A percentile compares a stretch with the other conserved stretches of the same genome.
phyloP scores from a whole-genome alignment of 2,113 vertebrate species.

The Chionodraco myersi region DNA sequence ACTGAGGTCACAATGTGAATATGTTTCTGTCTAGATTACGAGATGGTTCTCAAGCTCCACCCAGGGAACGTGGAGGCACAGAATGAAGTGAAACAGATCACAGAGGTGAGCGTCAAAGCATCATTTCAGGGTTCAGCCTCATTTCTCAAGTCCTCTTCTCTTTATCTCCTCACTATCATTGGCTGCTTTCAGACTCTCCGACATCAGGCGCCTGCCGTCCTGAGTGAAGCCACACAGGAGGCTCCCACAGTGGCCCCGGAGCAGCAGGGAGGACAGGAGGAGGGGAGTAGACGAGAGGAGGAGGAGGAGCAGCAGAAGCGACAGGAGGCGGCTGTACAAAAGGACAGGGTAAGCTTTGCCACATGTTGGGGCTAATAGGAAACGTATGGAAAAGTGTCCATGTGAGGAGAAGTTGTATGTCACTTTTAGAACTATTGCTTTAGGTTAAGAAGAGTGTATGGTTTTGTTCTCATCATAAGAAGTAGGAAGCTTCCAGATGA shows the following conservation, averaged over 20 bases:
- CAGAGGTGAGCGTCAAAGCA: constrained; percentile 78
- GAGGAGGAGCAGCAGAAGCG: constrained; percentile 84
- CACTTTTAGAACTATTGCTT: neutral
- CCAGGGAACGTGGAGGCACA: constrained; percentile 89
- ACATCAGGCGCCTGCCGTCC: neutral
- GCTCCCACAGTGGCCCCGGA: constrained; percentile 47
- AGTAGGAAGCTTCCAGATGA: neutral
- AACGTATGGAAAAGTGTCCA: neutral
- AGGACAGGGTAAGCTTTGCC: constrained; percentile 87
- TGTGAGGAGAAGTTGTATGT: neutral
- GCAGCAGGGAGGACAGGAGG: constrained; percentile 75
- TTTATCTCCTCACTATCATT: neutral
- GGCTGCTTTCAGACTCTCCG: constrained; percentile 51
- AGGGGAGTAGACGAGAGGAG: constrained; percentile 78
- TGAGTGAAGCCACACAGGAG: constrained; percentile 27
- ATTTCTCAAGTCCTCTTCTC: accelerated
- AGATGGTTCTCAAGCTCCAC: constrained; percentile 90
- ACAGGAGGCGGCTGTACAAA: constrained; percentile 91
- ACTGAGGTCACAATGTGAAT: neutral
- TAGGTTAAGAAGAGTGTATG: neutral
- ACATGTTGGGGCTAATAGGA: neutral
- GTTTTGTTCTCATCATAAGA: neutral
- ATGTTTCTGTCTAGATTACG: constrained; percentile 87
- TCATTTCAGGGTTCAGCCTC: accelerated
- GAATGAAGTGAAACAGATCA: constrained; percentile 90